Evolutionary conservation across 2,888 invertebrate species (phyloP).

Genomic region (Gonocerus acuteangulatus): DNA sequence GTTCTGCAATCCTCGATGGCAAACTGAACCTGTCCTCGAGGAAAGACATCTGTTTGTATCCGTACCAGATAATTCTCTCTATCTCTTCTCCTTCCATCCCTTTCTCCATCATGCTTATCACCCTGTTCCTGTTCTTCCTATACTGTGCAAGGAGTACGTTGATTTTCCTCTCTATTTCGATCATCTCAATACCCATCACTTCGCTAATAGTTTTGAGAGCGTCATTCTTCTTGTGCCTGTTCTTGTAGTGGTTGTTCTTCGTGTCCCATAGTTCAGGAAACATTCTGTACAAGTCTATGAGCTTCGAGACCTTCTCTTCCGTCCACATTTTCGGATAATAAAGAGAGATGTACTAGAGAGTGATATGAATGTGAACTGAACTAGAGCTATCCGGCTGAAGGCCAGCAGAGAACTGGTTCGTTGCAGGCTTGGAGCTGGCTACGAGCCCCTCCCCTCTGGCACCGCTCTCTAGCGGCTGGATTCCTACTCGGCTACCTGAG

Average conservation of each 20-base stretch:
- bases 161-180: conserved; percentile 2
- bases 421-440: background rate
- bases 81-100: background rate
- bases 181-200: background rate
- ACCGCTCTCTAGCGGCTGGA: too few relatives aligned
- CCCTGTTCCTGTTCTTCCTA: background rate
- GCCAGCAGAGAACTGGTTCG: background rate
- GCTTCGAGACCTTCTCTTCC: background rate
- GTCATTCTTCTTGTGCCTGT: conserved; percentile 1
- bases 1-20: too few relatives aligned
- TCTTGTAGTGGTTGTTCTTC: background rate
- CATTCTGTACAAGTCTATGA: background rate
- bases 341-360: too few relatives aligned
- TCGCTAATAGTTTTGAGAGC: background rate
- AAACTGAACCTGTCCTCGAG: background rate
- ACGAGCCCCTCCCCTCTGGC: too few relatives aligned
- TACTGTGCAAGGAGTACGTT: background rate
- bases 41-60: background rate
- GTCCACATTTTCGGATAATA: too few relatives aligned
- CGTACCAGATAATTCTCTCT: background rate
- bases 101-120: background rate
- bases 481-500: too few relatives aligned
- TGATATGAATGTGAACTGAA: too few relatives aligned
- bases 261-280: background rate
- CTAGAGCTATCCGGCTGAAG: background rate